These are phyloP conservation scores for Phenganax subtilis DNA, from an alignment of 92 coral and sea anemone genomes.

Conservation along the genomic window DNA sequence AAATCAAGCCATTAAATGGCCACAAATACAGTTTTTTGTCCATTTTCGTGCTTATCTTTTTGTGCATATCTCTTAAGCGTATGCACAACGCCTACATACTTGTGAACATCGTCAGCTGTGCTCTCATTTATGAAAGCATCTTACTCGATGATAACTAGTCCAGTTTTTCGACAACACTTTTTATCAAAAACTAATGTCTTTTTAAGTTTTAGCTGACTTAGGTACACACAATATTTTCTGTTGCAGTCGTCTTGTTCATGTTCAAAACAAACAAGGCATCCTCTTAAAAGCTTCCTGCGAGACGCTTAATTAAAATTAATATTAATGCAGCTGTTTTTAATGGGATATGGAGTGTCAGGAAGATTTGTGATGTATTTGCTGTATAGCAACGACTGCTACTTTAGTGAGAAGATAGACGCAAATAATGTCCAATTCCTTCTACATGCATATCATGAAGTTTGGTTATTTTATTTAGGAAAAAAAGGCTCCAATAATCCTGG, in stretches of 20 bases:
- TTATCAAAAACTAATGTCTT: background rate
- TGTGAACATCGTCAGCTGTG: background rate
- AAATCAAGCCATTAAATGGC: background rate
- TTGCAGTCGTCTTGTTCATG: background rate
- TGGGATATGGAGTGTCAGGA: background rate
- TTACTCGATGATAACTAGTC: background rate
- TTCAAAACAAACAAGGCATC: background rate
- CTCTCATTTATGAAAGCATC: background rate
- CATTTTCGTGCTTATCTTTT: background rate
- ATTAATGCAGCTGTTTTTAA: constrained; percentile 7
- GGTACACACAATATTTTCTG: background rate
- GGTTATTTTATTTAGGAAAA: background rate
- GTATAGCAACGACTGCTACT: no score
- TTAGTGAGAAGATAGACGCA: no score
- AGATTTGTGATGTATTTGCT: background rate
- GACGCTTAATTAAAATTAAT: constrained; percentile 12
- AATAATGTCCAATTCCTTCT: no score
- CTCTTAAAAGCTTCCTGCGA: background rate
- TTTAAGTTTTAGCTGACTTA: background rate
- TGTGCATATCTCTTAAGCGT: background rate
- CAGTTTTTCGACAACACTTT: background rate
- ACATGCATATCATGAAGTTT: no score
- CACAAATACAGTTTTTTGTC: background rate
- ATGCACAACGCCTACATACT: constrained; percentile 3
- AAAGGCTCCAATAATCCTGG: background rate